phyloP scores from a whole-genome alignment of 2,888 invertebrate genomes.

The Metallyticus violacea region DNA sequence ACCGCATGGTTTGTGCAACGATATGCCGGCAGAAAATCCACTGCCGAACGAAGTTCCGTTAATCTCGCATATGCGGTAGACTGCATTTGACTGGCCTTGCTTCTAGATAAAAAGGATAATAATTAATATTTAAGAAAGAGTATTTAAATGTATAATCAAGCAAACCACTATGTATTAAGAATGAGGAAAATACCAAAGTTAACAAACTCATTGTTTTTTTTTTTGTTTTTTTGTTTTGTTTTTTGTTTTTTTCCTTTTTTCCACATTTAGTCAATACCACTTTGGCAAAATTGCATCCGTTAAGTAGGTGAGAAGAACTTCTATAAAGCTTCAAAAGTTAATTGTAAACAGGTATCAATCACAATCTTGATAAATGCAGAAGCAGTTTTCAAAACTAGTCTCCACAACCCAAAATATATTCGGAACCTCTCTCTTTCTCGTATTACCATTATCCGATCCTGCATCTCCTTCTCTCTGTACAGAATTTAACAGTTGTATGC shows the following conservation, averaged over 20 bases:
- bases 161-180: constrained; percentile 35
- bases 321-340: constrained; percentile 37
- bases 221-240: neutral
- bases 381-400: constrained; percentile 37
- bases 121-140: constrained; percentile 35
- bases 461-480: constrained; percentile 35
- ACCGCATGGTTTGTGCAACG: constrained; percentile 29
- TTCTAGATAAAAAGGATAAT: constrained; percentile 33
- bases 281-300: constrained; percentile 35
- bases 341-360: constrained; percentile 37
- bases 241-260: constrained; percentile 1
- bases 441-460: constrained; percentile 27
- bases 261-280: constrained; percentile 35
- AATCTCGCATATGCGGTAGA: constrained; percentile 22
- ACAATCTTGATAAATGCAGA: constrained; percentile 38
- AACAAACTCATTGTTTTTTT: constrained; percentile 29
- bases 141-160: constrained; percentile 37
- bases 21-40: neutral
- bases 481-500: constrained; percentile 37
- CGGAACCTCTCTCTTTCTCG: constrained; percentile 34
- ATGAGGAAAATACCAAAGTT: constrained; percentile 36
- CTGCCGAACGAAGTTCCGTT: neutral
- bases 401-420: constrained; percentile 38
- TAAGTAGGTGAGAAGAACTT: constrained; percentile 34
- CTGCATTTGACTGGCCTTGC: constrained; percentile 37